Conservation (phyloP, 2,797 vertebrate genomes). For the Etheostoma nigrum region DNA sequence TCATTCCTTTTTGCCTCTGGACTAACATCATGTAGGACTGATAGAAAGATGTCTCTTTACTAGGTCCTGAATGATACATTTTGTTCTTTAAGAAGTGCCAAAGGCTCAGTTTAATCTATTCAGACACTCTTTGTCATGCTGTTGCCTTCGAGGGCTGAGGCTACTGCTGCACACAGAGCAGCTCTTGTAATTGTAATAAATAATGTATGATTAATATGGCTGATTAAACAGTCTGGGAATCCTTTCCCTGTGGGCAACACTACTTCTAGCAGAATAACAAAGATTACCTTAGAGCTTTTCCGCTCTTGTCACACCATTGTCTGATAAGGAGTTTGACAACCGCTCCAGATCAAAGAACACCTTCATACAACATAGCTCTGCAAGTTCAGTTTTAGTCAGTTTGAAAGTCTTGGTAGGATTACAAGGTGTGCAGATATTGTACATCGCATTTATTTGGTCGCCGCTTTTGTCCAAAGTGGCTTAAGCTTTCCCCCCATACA, state of each 20-base stretch:
- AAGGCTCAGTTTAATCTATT: slow-evolving; percentile 75
- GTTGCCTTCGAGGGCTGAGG: slow-evolving; percentile 65
- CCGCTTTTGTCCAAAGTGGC: background rate
- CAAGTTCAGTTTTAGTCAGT: slow-evolving; percentile 40
- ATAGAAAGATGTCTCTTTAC: slow-evolving; percentile 68
- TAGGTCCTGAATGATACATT: slow-evolving; percentile 58
- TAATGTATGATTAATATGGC: slow-evolving; percentile 83
- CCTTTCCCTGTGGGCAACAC: slow-evolving; percentile 71
- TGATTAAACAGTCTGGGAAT: slow-evolving; percentile 83
- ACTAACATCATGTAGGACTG: slow-evolving; percentile 62
- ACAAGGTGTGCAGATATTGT: background rate
- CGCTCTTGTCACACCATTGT: slow-evolving; percentile 69
- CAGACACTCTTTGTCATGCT: slow-evolving; percentile 64
- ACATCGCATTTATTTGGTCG: background rate
- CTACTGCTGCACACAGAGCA: slow-evolving; percentile 65
- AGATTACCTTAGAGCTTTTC: slow-evolving; percentile 79
- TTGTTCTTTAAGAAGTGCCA: slow-evolving; percentile 68
- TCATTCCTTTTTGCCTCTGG: slow-evolving; percentile 55
- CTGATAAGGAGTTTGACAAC: slow-evolving; percentile 70
- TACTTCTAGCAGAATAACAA: slow-evolving; percentile 80
- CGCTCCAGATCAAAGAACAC: slow-evolving; percentile 74
- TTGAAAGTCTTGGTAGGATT: slow-evolving; percentile 33
- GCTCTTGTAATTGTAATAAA: slow-evolving; percentile 81
- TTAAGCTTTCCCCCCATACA: background rate
- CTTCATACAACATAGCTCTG: slow-evolving; percentile 50